phyloP scores from a whole-genome alignment of 2,888 invertebrate genomes.

The Drosophila helvetica region DNA sequence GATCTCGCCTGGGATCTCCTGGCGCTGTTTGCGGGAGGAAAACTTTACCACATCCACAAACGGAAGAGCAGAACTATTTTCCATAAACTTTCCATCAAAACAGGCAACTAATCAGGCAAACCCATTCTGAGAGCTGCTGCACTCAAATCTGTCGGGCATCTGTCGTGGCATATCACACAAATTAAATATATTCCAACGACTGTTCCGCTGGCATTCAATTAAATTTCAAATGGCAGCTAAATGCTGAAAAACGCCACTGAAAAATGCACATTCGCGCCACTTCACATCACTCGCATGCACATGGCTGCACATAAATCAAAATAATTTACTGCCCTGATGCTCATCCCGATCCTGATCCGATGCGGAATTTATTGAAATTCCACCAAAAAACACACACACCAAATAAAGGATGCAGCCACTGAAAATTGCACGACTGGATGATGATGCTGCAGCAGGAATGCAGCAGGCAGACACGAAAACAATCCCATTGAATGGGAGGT shows the following conservation, averaged over 20 bases:
- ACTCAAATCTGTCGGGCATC: not conserved
- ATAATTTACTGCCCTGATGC: conserved; percentile 56
- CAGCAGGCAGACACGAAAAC: conserved; percentile 12
- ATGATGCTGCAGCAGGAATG: conserved; percentile 4
- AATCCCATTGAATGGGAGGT: conserved; percentile 23
- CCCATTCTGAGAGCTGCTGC: conserved; percentile 10
- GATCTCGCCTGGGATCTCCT: conserved; percentile 27
- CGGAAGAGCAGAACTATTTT: conserved; percentile 1
- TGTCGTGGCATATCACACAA: not conserved
- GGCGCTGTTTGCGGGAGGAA: conserved; percentile 13
- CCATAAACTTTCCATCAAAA: conserved; percentile 18
- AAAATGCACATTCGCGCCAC: conserved; percentile 13
- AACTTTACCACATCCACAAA: conserved; percentile 1
- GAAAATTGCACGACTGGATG: conserved; percentile 32
- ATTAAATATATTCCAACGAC: too few species aligned
- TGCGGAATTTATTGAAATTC: conserved; percentile 54
- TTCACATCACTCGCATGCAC: conserved; percentile 45
- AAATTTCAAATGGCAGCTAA: conserved; percentile 27
- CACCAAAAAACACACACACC: not conserved
- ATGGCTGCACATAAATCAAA: conserved; percentile 60
- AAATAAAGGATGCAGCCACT: conserved; percentile 6
- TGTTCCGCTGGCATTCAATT: conserved; percentile 32
- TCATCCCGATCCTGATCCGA: conserved; percentile 1
- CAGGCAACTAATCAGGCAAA: conserved; percentile 40
- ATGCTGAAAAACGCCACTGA: conserved; percentile 2